Percentiles rank a stretch among this genome's conserved stretches.
These are phyloP conservation scores for Stenichneumon culpator DNA, from an alignment of 2,888 invertebrate genomes.

Conservation along the genomic window DNA sequence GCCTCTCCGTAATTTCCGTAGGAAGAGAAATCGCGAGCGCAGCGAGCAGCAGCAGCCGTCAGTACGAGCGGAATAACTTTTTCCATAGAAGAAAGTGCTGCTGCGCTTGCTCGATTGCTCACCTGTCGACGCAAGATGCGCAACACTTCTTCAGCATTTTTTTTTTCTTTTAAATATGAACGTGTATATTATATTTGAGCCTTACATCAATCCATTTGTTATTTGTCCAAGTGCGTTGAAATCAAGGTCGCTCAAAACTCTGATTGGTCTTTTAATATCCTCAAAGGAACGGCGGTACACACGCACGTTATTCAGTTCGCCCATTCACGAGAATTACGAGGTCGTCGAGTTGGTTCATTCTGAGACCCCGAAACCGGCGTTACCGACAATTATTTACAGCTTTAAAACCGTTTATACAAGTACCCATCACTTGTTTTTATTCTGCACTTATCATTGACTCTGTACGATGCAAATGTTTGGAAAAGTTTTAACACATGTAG, in stretches of 20 bases:
- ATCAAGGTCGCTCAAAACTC: conserved; percentile 23
- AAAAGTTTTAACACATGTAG: neutral
- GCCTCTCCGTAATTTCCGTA: conserved; percentile 25
- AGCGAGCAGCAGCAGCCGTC: neutral
- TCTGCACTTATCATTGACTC: neutral
- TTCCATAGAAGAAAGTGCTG: conserved; percentile 33
- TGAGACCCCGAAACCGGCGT: conserved; percentile 49
- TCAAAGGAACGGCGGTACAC: neutral
- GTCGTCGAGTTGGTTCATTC: conserved; percentile 48
- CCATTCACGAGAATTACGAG: conserved; percentile 53
- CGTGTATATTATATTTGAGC: neutral
- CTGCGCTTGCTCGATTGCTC: conserved; percentile 10
- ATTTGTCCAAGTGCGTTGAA: neutral
- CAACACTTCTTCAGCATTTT: conserved; percentile 11
- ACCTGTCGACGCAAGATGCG: conserved; percentile 1
- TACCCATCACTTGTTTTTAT: neutral
- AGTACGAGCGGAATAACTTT: conserved; percentile 16
- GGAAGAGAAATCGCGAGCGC: conserved; percentile 40
- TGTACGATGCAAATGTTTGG: neutral
- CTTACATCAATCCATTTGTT: neutral
- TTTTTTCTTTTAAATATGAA: neutral
- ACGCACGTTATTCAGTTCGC: neutral
- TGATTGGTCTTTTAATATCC: conserved; percentile 9
- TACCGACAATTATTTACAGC: neutral
- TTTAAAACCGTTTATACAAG: no score